Evolutionary conservation across 1,140 invertebrate genomes (phyloP).

Genomic region (Latrodectus geometricus): DNA sequence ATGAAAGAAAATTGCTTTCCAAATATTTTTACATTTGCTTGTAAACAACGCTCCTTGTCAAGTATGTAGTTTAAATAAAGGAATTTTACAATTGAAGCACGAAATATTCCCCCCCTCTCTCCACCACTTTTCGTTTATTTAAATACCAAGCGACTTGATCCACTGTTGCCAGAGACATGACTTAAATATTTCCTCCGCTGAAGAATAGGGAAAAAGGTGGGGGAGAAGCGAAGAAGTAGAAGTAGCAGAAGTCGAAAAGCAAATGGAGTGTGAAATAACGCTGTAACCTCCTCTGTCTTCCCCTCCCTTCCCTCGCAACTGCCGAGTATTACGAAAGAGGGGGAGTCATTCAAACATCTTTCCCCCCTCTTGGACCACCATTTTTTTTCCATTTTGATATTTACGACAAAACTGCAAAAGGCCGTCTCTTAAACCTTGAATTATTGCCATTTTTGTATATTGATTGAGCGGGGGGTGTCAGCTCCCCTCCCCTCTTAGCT

Average conservation of each 20-base stretch:
- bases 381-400: conserved; percentile 54
- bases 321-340: not conserved
- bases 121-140: conserved; percentile 24
- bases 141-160: conserved; percentile 34
- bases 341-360: conserved; percentile 51
- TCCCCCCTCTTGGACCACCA: not conserved
- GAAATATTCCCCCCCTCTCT: no score
- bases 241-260: conserved; percentile 59
- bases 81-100: no score
- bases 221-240: not conserved
- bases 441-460: conserved; percentile 60
- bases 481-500: not conserved
- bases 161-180: conserved; percentile 39
- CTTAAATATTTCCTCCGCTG: conserved; percentile 52
- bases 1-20: no score
- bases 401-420: conserved; percentile 61
- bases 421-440: conserved; percentile 57
- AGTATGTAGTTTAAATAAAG: no score
- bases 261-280: conserved; percentile 61
- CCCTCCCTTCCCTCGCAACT: not conserved
- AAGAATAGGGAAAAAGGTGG: not conserved
- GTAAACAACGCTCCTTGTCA: no score
- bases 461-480: conserved; percentile 32
- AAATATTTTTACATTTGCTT: no score
- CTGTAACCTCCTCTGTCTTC: not conserved